Percentiles rank a stretch among this genome's conserved stretches.
Evolutionary conservation across 1,140 invertebrate genomes (phyloP).

Genomic region (Aphelinus atriplicis): DNA sequence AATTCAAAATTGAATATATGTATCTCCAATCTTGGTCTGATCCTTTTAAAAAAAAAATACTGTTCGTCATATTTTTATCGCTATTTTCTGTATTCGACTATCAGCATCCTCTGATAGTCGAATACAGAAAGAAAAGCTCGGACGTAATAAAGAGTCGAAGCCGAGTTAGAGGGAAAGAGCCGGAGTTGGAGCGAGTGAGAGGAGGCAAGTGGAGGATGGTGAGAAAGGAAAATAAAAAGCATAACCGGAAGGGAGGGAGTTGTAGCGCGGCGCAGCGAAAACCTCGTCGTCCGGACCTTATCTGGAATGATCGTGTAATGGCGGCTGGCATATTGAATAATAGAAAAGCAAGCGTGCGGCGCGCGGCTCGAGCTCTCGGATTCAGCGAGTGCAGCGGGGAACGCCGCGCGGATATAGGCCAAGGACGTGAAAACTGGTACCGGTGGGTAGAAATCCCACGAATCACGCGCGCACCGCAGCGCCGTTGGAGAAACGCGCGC

Average conservation of each 20-base stretch:
- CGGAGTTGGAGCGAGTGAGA: background rate
- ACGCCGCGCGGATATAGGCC: conserved; percentile 49
- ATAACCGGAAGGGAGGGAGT: background rate
- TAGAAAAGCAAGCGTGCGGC: conserved; percentile 21
- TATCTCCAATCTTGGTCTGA: no score
- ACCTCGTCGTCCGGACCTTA: conserved; percentile 21
- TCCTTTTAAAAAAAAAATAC: no score
- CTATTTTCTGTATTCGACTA: no score
- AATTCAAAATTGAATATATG: no score
- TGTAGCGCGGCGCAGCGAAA: background rate
- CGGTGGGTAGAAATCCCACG: conserved; percentile 55
- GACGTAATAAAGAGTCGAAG: no score
- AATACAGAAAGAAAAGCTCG: no score
- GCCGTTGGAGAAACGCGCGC: conserved; percentile 43
- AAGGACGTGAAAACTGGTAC: conserved; percentile 53
- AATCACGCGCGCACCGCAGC: conserved; percentile 28
- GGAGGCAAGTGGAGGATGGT: no score
- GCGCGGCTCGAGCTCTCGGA: background rate
- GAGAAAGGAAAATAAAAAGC: no score
- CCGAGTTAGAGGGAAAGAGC: no score
- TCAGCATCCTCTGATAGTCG: no score
- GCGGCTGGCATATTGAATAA: conserved; percentile 21
- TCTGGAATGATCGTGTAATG: conserved; percentile 31
- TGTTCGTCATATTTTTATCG: no score
- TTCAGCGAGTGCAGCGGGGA: conserved; percentile 25